Evolutionary conservation across 2,888 invertebrate species (phyloP), one percentile per base, ranked within the genome.

Genomic region (Hyalella azteca): DNA sequence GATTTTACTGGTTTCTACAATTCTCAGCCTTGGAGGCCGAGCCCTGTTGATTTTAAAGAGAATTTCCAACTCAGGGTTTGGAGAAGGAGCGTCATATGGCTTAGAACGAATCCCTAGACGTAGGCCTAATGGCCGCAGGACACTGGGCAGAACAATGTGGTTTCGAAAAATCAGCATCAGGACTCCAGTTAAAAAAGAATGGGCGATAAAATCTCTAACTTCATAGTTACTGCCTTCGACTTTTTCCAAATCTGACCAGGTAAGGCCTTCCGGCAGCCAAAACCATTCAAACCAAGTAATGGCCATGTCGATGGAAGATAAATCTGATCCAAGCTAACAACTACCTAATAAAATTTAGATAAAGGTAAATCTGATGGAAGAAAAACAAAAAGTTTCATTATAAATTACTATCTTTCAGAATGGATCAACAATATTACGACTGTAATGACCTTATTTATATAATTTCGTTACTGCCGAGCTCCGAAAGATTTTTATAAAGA

Each of bases 31-130:
- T n/a, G 66, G 66, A 15, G 66, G 66, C 19, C 66, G 32, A 11
- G 66, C 66, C 66, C 66, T 22, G 39, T 66, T 66, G 66, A 66
- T 36, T 36, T 66, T 36, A 29, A 36, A 66, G 15, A 66, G 29
- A 11, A 15, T 9, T 19, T 66, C 66, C 5, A 66, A 29, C 36
- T 36, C 66, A 11, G 22, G 36, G 19, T 36, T 15, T 22, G 22
- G 22, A 3, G 7, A 15, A 3, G 66, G 66, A 29, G 32, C 7
- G 11, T 36, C 11, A 36, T 66, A 66, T 0, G 66, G 66, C 36
- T 66, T 66, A 19, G 66, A 66, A 7, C 66, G 66, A 19, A 66
- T 36, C 36, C 36, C 36, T 11, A 36, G 66, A 29, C 36, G 22
- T 9, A 66, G 15, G 19, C 36, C 66, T 11, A 66, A 15, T n/a